Evolutionary conservation across 2,888 invertebrate genomes (phyloP).

Genomic region (Biston betularia): DNA sequence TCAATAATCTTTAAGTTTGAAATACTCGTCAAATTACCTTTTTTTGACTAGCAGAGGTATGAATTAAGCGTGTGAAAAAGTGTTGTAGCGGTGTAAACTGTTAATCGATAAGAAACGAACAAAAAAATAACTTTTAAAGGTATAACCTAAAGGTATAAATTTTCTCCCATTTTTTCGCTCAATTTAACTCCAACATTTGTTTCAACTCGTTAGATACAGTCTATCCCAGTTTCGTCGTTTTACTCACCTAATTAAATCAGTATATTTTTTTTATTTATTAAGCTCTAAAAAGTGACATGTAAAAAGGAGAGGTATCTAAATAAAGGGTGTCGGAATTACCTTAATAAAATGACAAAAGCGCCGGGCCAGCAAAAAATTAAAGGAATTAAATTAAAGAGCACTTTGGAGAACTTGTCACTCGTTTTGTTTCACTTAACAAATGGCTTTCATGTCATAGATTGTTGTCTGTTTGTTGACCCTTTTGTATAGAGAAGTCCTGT

Average conservation of each 20-base stretch:
- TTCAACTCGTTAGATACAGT: conserved; percentile 22
- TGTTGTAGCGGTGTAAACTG: no score
- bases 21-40: no score
- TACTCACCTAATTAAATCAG: conserved; percentile 40
- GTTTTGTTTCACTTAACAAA: conserved; percentile 38
- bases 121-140: neutral
- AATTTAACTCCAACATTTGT: conserved; percentile 22
- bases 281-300: conserved; percentile 45
- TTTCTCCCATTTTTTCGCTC: conserved; percentile 8
- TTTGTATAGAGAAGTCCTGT: neutral
- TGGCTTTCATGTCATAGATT: conserved; percentile 31
- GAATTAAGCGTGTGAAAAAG: no score
- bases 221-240: conserved; percentile 22
- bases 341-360: conserved; percentile 49
- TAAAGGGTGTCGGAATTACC: conserved; percentile 49
- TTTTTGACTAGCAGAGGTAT: no score
- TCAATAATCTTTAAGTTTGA: no score
- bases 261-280: conserved; percentile 47
- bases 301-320: conserved; percentile 48
- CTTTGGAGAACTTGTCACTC: conserved; percentile 41
- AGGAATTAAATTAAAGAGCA: conserved; percentile 18
- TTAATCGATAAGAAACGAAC: no score
- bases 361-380: conserved; percentile 35
- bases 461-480: neutral
- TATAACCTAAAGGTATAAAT: neutral